Evolutionary conservation across 2,797 vertebrate genomes (phyloP).

Genomic region (Tragopan temminckii): DNA sequence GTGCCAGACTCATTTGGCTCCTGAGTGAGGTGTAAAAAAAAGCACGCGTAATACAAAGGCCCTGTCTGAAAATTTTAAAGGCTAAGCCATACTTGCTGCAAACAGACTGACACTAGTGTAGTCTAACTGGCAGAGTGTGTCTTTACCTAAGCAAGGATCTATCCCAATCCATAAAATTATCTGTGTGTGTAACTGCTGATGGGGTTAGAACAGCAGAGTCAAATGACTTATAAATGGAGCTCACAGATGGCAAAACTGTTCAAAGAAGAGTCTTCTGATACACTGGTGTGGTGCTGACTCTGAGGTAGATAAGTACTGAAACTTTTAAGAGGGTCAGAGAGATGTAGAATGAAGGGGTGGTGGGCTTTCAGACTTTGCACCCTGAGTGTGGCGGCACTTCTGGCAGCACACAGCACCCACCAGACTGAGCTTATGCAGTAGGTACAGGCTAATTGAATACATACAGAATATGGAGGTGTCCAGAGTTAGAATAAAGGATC

Average conservation of each 20-base stretch:
- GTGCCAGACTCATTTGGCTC: not conserved
- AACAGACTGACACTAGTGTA: not conserved
- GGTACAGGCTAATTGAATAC: not conserved
- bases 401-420: not conserved
- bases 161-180: conserved; percentile 47
- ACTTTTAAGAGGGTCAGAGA: not conserved
- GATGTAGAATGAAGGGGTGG: accelerated
- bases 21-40: not conserved
- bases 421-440: not conserved
- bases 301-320: not conserved
- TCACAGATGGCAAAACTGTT: conserved; percentile 48
- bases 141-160: not conserved
- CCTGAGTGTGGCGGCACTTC: accelerated
- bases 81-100: not conserved
- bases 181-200: conserved; percentile 30
- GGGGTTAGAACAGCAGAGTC: conserved; percentile 42
- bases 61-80: not conserved
- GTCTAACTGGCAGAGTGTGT: not conserved
- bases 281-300: conserved; percentile 27
- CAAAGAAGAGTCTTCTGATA: not conserved
- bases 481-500: not conserved
- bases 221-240: conserved; percentile 52
- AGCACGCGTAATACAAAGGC: not conserved
- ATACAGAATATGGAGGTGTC: not conserved
- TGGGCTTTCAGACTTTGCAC: not conserved